These are phyloP conservation scores for Petrocephalus schoutedeni DNA, from an alignment of 2,797 vertebrate genomes.

Conservation along the genomic window DNA sequence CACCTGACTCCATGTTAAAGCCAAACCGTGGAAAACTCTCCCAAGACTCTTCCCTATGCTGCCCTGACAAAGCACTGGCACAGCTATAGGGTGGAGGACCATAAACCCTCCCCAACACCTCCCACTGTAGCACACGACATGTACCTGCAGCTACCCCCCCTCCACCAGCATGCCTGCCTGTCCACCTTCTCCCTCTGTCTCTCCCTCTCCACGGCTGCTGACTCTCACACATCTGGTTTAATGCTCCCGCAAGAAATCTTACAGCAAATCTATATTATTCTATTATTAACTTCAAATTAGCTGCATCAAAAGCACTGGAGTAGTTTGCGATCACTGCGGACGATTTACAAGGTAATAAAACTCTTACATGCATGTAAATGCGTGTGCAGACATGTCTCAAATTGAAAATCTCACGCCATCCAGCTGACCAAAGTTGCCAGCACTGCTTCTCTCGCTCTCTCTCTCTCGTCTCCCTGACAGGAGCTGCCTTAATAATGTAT, in stretches of 20 bases:
- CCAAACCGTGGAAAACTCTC: neutral
- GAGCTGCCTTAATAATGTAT: conserved; percentile 62
- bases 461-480: conserved; percentile 37
- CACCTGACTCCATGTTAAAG: neutral
- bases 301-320: no score
- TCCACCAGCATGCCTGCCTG: neutral
- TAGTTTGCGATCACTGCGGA: no score
- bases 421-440: no score
- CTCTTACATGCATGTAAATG: no score
- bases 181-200: neutral
- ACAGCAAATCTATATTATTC: no score
- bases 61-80: no score
- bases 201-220: neutral
- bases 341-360: no score
- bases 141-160: neutral
- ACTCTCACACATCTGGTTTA: no score
- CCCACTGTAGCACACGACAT: neutral
- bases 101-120: neutral
- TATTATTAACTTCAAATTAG: no score
- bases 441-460: conserved; percentile 4
- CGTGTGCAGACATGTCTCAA: no score
- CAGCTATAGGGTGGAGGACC: neutral
- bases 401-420: no score
- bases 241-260: no score
- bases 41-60: neutral